These are phyloP conservation scores for Ecliptopera silaceata DNA, from an alignment of 2,888 invertebrate species.

Conservation along the genomic window DNA sequence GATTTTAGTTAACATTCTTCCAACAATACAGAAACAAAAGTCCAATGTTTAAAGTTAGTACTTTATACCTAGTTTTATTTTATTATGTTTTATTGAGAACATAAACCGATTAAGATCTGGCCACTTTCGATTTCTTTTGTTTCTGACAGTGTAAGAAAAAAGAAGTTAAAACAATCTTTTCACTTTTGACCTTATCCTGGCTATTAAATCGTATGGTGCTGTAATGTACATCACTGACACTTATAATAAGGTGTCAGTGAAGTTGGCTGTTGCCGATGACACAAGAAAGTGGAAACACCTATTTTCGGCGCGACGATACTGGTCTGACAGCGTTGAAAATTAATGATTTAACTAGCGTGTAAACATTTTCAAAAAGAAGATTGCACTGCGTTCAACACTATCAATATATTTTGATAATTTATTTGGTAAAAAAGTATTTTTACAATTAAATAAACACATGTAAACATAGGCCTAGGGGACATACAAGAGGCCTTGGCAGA, in stretches of 20 bases:
- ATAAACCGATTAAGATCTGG: conserved; percentile 19
- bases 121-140: conserved; percentile 36
- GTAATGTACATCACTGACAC: conserved; percentile 33
- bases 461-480: no score
- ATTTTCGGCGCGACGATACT: conserved; percentile 20
- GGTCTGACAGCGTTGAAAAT: conserved; percentile 10
- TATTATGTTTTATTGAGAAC: conserved; percentile 12
- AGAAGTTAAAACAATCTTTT: conserved; percentile 24
- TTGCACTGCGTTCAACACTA: no score
- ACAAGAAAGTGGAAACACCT: conserved; percentile 25
- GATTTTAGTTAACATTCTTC: conserved; percentile 18
- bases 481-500: no score
- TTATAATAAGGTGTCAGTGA: conserved; percentile 23
- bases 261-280: conserved; percentile 23
- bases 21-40: conserved; percentile 15
- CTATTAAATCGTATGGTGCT: conserved; percentile 32
- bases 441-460: no score
- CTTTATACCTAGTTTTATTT: no score
- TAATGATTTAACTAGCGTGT: conserved; percentile 9
- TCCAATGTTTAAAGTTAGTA: neutral
- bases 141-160: conserved; percentile 13
- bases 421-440: no score
- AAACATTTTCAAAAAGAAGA: conserved; percentile 4
- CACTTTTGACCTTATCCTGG: conserved; percentile 36
- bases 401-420: no score